These are phyloP conservation scores for Rhineura floridana DNA, from an alignment of 2,113 vertebrate genomes.

Conservation along the genomic window DNA sequence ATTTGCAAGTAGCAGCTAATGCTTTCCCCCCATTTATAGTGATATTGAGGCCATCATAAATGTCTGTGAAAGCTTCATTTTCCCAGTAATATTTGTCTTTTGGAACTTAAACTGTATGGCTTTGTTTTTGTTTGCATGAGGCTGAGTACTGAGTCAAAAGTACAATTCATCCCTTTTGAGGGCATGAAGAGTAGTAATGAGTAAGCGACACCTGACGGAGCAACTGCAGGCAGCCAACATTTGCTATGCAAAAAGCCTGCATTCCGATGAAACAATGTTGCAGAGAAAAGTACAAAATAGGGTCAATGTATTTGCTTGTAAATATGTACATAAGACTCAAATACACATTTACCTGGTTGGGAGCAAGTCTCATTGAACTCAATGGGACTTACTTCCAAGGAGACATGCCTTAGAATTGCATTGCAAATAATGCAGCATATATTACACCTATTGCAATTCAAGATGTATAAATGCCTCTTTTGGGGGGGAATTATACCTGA, in stretches of 20 bases:
- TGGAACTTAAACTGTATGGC: background rate
- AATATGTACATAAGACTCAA: background rate
- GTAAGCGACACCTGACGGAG: background rate
- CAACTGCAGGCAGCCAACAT: background rate
- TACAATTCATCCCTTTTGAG: background rate
- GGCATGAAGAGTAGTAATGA: background rate
- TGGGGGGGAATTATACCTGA: slow-evolving; percentile 24
- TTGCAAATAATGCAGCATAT: too few relatives aligned
- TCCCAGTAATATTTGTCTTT: background rate
- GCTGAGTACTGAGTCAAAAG: background rate
- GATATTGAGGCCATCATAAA: background rate
- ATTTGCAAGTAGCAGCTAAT: background rate
- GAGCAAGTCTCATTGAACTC: too few relatives aligned
- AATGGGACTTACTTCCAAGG: too few relatives aligned
- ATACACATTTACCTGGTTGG: too few relatives aligned
- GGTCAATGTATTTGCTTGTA: background rate
- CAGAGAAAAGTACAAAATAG: background rate
- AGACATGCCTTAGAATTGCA: background rate
- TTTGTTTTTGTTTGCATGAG: background rate
- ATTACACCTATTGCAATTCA: background rate
- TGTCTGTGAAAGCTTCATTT: background rate
- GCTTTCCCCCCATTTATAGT: background rate
- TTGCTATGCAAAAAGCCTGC: background rate
- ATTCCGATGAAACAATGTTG: background rate
- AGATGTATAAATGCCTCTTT: slow-evolving; percentile 37